Evolutionary conservation across 23 tunicate species (phyloP).

Genomic region (Phallusia fumigata): DNA sequence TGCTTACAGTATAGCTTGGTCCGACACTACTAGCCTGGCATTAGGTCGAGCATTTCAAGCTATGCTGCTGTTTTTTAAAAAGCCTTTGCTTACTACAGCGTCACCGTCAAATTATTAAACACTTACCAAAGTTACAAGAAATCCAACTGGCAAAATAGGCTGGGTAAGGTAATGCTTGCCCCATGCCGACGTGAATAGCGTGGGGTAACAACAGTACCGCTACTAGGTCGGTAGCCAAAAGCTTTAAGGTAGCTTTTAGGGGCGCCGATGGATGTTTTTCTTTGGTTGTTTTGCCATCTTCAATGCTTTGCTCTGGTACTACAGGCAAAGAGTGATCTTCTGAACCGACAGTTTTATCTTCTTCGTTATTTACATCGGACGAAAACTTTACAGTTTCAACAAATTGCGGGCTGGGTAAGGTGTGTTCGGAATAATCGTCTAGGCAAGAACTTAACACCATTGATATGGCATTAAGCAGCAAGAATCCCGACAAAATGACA

Average conservation of each 20-base stretch:
- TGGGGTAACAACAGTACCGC: not conserved
- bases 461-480: not conserved
- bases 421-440: not conserved
- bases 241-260: not conserved
- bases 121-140: not conserved
- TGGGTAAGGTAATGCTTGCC: not conserved
- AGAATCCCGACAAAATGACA: not conserved
- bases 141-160: not conserved
- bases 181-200: not conserved
- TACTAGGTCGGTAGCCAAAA: not conserved
- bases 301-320: not conserved
- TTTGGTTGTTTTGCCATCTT: not conserved
- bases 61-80: too few relatives aligned
- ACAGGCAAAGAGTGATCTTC: not conserved
- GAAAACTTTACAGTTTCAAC: too few relatives aligned
- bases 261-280: not conserved
- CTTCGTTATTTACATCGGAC: not conserved
- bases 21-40: too few relatives aligned
- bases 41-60: too few relatives aligned
- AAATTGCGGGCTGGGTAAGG: too few relatives aligned
- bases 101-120: not conserved
- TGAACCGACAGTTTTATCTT: not conserved
- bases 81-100: too few relatives aligned
- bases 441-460: not conserved
- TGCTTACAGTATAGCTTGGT: too few relatives aligned